Evolutionary conservation across 2,113 vertebrate genomes (phyloP).

Genomic region (Parus major): DNA sequence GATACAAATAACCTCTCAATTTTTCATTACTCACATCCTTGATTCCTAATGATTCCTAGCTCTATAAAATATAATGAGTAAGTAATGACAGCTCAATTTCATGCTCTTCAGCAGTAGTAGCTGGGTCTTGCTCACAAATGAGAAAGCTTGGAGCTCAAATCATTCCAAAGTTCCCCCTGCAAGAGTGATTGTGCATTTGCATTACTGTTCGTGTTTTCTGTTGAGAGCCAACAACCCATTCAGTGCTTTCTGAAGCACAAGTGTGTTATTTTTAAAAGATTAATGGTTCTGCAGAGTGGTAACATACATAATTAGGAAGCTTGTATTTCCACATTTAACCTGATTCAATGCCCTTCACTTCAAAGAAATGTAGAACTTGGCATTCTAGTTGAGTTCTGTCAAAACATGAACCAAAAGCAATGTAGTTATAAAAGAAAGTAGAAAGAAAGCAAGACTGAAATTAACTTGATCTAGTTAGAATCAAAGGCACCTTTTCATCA

Average conservation of each 20-base stretch:
- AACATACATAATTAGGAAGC: background rate
- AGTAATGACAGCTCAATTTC: background rate
- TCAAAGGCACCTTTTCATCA: background rate
- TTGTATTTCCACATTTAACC: background rate
- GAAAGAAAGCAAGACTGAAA: background rate
- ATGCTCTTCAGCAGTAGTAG: background rate
- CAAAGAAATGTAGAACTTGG: background rate
- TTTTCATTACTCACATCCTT: background rate
- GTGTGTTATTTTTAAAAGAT: conserved; percentile 4
- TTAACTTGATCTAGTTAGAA: background rate
- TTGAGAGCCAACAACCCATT: background rate
- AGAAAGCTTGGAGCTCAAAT: background rate
- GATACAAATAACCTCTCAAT: background rate
- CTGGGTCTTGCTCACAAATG: background rate
- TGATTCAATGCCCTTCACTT: background rate
- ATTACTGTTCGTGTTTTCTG: background rate
- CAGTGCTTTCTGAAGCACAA: background rate
- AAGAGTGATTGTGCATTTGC: background rate
- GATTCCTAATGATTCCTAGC: background rate
- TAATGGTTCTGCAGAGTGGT: background rate
- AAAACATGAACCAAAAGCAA: background rate
- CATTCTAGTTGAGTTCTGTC: background rate
- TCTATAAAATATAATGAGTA: background rate
- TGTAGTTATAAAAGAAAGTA: background rate
- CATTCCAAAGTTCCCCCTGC: background rate